Percentiles rank a stretch among this genome's conserved stretches.
Conservation (phyloP, 2,797 vertebrate species). For the Aeoliscus strigatus region DNA sequence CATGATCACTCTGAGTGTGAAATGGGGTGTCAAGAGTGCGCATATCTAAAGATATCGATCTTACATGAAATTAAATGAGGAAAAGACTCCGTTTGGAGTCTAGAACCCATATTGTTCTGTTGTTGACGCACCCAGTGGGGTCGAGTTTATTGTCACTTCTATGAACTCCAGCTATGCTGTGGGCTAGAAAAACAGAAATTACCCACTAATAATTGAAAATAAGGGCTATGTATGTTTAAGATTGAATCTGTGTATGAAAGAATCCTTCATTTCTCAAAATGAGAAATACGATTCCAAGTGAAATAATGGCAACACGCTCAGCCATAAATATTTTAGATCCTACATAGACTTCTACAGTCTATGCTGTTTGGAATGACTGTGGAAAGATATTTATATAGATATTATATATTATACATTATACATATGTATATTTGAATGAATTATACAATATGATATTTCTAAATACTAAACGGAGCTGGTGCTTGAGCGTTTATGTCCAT, state of each 20-base stretch:
- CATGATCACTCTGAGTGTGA: constrained; percentile 63
- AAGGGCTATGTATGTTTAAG: constrained; percentile 1
- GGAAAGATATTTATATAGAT: not conserved
- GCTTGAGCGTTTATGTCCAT: constrained; percentile 6
- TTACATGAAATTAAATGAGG: constrained; percentile 71
- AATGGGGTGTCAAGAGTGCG: constrained; percentile 50
- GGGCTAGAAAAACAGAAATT: not conserved
- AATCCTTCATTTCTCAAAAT: constrained; percentile 3
- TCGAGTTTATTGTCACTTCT: constrained; percentile 40
- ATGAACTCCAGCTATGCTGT: constrained; percentile 42
- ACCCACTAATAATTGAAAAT: not conserved
- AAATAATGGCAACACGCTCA: constrained; percentile 5
- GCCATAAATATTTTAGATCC: not conserved
- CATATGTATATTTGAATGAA: not conserved
- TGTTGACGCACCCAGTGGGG: constrained; percentile 32
- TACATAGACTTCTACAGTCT: not conserved
- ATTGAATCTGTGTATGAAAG: not conserved
- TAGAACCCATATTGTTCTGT: constrained; percentile 49
- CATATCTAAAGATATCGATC: constrained; percentile 72
- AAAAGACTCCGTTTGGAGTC: constrained; percentile 47
- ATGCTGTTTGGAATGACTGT: not conserved
- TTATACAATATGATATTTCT: constrained; percentile 10
- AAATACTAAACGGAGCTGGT: not conserved
- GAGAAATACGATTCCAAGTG: constrained; percentile 1
- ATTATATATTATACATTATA: too few relatives aligned